These are phyloP conservation scores for Agrochola macilenta DNA, from an alignment of 2,888 invertebrate genomes.

Conservation along the genomic window DNA sequence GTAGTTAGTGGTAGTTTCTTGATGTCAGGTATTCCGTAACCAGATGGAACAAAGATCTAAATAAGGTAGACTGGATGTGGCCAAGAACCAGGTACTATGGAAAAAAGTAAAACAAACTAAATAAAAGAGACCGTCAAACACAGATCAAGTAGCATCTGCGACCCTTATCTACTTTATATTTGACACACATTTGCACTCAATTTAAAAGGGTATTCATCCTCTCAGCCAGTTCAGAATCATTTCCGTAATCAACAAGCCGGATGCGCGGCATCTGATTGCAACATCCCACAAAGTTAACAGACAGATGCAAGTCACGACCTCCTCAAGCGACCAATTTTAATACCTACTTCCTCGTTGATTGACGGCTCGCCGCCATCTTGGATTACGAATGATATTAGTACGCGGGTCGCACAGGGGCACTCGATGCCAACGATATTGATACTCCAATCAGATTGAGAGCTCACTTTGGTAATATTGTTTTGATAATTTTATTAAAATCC, in stretches of 20 bases:
- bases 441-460: slow-evolving; percentile 40
- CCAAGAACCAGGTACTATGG: no score
- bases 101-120: not conserved
- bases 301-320: slow-evolving; percentile 58
- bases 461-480: slow-evolving; percentile 34
- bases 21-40: no score
- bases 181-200: slow-evolving; percentile 34
- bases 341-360: slow-evolving; percentile 66
- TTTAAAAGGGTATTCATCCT: slow-evolving; percentile 23
- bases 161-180: slow-evolving; percentile 18
- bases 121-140: not conserved
- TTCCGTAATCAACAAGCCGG: slow-evolving; percentile 32
- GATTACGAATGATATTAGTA: slow-evolving; percentile 43
- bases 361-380: slow-evolving; percentile 57
- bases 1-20: no score
- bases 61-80: no score
- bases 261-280: slow-evolving; percentile 43
- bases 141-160: not conserved
- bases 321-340: slow-evolving; percentile 61
- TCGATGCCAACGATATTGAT: slow-evolving; percentile 54
- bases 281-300: slow-evolving; percentile 49
- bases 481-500: slow-evolving; percentile 40
- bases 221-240: slow-evolving; percentile 20
- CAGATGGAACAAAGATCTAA: no score
- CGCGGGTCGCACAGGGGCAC: slow-evolving; percentile 5